These are phyloP conservation scores for Terebella lapidaria DNA, from an alignment of 2,888 invertebrate genomes.

Conservation along the genomic window DNA sequence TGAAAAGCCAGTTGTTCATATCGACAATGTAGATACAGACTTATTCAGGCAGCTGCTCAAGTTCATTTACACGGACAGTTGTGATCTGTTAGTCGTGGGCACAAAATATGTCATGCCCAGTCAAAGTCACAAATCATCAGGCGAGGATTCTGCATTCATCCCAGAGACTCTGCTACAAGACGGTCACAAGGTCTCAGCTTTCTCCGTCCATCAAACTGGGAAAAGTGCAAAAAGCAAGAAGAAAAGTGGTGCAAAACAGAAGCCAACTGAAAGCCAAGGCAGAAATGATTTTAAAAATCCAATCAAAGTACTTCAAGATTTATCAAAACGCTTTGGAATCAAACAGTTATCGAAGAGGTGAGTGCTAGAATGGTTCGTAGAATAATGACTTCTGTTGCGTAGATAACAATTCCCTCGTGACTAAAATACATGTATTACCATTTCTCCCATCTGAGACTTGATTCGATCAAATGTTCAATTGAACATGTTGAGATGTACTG, in stretches of 20 bases:
- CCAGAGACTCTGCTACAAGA: too few relatives aligned
- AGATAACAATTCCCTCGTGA: too few relatives aligned
- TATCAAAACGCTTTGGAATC: conserved; percentile 43
- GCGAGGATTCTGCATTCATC: too few relatives aligned
- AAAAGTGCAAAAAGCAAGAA: not conserved
- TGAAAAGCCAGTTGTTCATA: conserved; percentile 46
- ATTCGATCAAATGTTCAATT: too few relatives aligned
- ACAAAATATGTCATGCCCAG: not conserved
- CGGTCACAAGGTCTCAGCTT: not conserved
- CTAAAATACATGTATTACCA: too few relatives aligned
- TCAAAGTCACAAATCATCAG: not conserved
- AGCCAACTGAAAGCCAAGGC: not conserved
- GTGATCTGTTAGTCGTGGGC: conserved; percentile 60
- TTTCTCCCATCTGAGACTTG: too few relatives aligned
- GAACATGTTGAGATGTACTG: too few relatives aligned
- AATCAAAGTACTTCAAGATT: conserved; percentile 35
- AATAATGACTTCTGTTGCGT: too few relatives aligned
- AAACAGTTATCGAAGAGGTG: conserved; percentile 35
- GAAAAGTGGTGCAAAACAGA: not conserved
- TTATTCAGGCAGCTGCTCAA: conserved; percentile 68
- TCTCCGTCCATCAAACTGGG: not conserved
- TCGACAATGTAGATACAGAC: conserved; percentile 61
- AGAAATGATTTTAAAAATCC: not conserved
- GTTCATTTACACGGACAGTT: conserved; percentile 68
- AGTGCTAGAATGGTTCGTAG: too few relatives aligned